Conservation (phyloP, 2,888 invertebrate species). For the Heliconius aoede region DNA sequence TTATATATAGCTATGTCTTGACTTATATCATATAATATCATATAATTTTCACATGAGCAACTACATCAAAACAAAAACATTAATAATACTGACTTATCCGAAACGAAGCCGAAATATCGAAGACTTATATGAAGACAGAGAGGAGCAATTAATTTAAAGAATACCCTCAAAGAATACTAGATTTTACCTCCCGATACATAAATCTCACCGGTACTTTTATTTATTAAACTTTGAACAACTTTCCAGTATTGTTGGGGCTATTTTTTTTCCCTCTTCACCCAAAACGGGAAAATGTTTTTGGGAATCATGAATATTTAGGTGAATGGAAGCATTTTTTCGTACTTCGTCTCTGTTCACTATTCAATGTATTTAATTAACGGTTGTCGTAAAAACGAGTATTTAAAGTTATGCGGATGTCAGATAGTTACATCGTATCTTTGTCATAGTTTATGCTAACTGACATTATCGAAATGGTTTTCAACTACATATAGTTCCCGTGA, state of each 20-base stretch:
- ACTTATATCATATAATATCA: background rate
- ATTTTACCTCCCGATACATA: slow-evolving; percentile 43
- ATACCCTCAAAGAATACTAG: slow-evolving; percentile 41
- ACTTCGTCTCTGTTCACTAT: background rate
- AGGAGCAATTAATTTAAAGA: slow-evolving; percentile 44
- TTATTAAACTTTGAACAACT: slow-evolving; percentile 43
- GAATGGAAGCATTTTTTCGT: slow-evolving; percentile 18
- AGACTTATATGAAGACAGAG: slow-evolving; percentile 42
- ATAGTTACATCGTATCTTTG: no score
- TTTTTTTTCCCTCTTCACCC: slow-evolving; percentile 28
- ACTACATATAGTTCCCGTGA: no score
- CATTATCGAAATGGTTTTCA: no score
- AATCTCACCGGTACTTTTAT: slow-evolving; percentile 44
- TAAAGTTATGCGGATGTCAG: background rate
- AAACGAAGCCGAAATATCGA: slow-evolving; percentile 39
- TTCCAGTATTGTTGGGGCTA: slow-evolving; percentile 36
- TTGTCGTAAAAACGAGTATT: background rate
- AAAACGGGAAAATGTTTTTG: slow-evolving; percentile 7
- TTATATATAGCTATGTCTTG: background rate
- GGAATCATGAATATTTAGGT: slow-evolving; percentile 17
- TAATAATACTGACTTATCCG: slow-evolving; percentile 30
- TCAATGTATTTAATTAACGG: background rate
- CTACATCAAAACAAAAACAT: slow-evolving; percentile 43
- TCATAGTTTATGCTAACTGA: no score
- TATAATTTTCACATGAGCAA: slow-evolving; percentile 23